phyloP scores from a whole-genome alignment of 2,113 vertebrate genomes.

The Machaerirhynchus nigripectus region DNA sequence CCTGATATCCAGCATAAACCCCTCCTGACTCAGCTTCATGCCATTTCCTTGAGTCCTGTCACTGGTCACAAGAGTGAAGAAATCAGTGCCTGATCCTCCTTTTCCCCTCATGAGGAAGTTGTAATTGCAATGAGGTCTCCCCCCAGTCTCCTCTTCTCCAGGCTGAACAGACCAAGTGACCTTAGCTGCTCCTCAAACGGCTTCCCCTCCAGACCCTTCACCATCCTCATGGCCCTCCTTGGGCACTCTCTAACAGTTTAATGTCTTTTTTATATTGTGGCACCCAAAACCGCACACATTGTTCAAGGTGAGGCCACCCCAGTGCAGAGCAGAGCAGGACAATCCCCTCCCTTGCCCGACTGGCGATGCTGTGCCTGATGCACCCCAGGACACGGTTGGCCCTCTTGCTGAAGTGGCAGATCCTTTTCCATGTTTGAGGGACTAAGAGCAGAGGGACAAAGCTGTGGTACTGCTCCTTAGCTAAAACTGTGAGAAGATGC shows the following conservation, averaged over 20 bases:
- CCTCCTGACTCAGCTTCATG: neutral
- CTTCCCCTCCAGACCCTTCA: neutral
- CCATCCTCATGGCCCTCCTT: neutral
- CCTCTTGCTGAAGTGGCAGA: neutral
- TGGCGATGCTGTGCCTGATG: neutral
- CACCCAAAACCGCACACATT: neutral
- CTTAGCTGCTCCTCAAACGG: accelerated
- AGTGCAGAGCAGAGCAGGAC: neutral
- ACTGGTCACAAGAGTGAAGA: neutral
- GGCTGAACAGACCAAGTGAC: neutral
- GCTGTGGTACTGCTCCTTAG: neutral
- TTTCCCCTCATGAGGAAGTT: neutral
- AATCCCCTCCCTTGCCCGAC: accelerated
- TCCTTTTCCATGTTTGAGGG: neutral
- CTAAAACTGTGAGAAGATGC: neutral
- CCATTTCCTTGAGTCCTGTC: neutral
- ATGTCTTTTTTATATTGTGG: neutral
- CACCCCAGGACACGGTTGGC: accelerated
- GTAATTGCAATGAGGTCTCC: neutral
- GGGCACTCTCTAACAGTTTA: neutral
- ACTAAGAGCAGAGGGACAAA: neutral
- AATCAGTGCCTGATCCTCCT: neutral
- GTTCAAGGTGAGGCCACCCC: accelerated
- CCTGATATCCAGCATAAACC: neutral
- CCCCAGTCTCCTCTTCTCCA: neutral